Conservation (phyloP, 2,888 invertebrate genomes). For the Biston betularia region DNA sequence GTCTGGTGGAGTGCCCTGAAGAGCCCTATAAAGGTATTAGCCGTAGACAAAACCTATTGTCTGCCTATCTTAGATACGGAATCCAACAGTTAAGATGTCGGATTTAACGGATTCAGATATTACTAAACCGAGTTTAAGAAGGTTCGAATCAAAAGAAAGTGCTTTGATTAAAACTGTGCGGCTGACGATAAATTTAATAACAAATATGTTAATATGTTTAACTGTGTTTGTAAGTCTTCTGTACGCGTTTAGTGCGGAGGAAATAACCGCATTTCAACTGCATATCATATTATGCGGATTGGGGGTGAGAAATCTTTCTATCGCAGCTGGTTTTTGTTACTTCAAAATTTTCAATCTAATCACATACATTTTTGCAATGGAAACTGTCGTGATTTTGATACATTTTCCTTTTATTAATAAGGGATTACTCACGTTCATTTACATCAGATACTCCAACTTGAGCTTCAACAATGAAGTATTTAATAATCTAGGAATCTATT, state of each 20-base stretch:
- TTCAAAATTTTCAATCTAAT: no score
- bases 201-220: slow-evolving; percentile 52
- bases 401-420: no score
- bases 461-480: no score
- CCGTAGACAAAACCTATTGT: slow-evolving; percentile 38
- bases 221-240: slow-evolving; percentile 55
- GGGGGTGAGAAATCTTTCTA: slow-evolving; percentile 54
- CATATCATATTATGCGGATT: slow-evolving; percentile 60
- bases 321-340: not conserved
- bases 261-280: slow-evolving; percentile 45
- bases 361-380: no score
- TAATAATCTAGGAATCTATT: no score
- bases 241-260: slow-evolving; percentile 46
- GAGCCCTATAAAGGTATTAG: slow-evolving; percentile 28
- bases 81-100: slow-evolving; percentile 42
- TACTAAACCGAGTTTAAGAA: slow-evolving; percentile 15
- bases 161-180: slow-evolving; percentile 49
- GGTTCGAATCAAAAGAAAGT: slow-evolving; percentile 24
- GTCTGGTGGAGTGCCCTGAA: slow-evolving; percentile 25
- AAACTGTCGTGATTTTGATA: no score
- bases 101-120: slow-evolving; percentile 25
- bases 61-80: slow-evolving; percentile 34
- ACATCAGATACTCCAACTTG: not conserved
- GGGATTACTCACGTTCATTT: no score
- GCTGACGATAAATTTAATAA: slow-evolving; percentile 50